Evolutionary conservation across 2,113 vertebrate species (phyloP).

Genomic region (Campylorhamphus procurvoides): DNA sequence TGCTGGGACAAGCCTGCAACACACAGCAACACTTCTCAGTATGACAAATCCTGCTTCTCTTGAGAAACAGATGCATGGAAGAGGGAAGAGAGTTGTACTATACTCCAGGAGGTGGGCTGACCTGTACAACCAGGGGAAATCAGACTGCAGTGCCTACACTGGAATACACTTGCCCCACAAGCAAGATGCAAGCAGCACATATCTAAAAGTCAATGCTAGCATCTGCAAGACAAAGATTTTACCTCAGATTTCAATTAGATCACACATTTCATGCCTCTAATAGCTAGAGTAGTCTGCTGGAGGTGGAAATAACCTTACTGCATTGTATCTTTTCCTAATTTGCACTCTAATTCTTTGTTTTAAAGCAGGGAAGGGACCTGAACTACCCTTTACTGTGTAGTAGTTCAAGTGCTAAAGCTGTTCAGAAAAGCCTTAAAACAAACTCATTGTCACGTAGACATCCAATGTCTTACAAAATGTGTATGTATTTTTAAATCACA

Average conservation of each 20-base stretch:
- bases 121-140: not conserved
- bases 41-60: not conserved
- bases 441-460: not conserved
- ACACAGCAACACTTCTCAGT: not conserved
- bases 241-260: not conserved
- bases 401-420: not conserved
- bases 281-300: not conserved
- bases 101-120: not conserved
- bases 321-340: not conserved
- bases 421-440: not conserved
- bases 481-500: not conserved
- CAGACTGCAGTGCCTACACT: not conserved
- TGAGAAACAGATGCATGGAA: not conserved
- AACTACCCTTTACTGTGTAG: not conserved
- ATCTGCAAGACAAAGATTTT: not conserved
- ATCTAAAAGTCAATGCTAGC: rapidly evolving
- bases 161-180: not conserved
- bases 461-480: not conserved
- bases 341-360: not conserved
- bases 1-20: not conserved
- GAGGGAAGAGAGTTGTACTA: not conserved
- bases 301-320: not conserved
- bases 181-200: rapidly evolving
- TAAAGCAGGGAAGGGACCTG: not conserved
- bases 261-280: not conserved